These are phyloP conservation scores for Pheosia tremula DNA, from an alignment of 2,888 invertebrate genomes.

Conservation along the genomic window DNA sequence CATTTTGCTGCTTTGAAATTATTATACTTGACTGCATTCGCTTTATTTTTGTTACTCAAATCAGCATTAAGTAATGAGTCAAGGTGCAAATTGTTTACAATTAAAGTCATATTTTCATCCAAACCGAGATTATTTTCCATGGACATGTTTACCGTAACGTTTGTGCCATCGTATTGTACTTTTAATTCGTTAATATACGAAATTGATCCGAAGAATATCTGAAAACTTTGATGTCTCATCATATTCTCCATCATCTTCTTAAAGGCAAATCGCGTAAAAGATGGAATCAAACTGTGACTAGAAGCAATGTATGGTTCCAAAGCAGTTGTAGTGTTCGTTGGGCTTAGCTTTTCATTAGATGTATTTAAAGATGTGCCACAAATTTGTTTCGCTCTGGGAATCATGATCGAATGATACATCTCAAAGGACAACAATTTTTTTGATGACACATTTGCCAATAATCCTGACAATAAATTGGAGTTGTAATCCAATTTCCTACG, in stretches of 20 bases:
- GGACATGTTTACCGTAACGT: slow-evolving; percentile 17
- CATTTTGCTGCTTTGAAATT: slow-evolving; percentile 10
- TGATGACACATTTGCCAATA: slow-evolving; percentile 23
- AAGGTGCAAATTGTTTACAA: slow-evolving; percentile 18
- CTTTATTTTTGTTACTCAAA: slow-evolving; percentile 11
- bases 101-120: slow-evolving; percentile 13
- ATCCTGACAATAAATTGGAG: slow-evolving; percentile 14
- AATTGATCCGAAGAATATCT: slow-evolving; percentile 16
- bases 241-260: slow-evolving; percentile 24
- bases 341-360: neutral
- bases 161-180: slow-evolving; percentile 18
- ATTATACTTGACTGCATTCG: neutral
- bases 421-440: slow-evolving; percentile 14
- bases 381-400: slow-evolving; percentile 1
- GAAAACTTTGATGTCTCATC: slow-evolving; percentile 15
- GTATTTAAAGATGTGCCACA: neutral
- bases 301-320: slow-evolving; percentile 38
- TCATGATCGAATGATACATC: slow-evolving; percentile 2
- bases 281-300: slow-evolving; percentile 18
- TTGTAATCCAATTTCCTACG: slow-evolving; percentile 10
- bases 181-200: slow-evolving; percentile 19
- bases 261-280: slow-evolving; percentile 20
- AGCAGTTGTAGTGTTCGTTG: neutral
- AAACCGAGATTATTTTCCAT: slow-evolving; percentile 9
- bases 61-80: slow-evolving; percentile 12